Base-by-base conservation (phyloP, 2,797 vertebrate genomes). In the Pteronotus mesoamericanus region DNA sequence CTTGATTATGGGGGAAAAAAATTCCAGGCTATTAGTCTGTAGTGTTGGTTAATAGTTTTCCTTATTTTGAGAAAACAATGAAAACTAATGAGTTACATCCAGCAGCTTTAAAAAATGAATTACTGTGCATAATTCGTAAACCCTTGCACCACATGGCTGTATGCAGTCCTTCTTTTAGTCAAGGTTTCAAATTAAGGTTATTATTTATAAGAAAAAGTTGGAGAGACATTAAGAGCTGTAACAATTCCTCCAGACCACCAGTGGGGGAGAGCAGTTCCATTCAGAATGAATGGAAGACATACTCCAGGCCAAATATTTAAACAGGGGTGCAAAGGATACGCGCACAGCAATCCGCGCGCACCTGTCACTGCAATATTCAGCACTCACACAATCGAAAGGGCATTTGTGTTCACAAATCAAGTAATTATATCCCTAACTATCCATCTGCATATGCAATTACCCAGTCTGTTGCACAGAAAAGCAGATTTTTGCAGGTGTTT, bases 351-450 rank as follows among this genome's bases (percentile, higher is more conserved):
- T 97, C 93, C 2, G 1, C 91, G 95, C 3, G 89, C 97, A 97
- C 97, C 97, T 98, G 97, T 97, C 96, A 95, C 95, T 90, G 94
- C 94, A 93, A 96, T 95, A 97, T 91, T 94, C 95, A 96, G 95
- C 96, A 96, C 94, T 95, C 95, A 90, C 96, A 98, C 97, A 97
- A 98, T 95, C 69, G 94, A 97, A 97, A 97, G 97, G 97, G 97
- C 97, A 98, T 98, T 98, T 97, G 95, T 97, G 97, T 97, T 97
- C 97, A 98, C 97, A 98, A 98, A 98, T 98, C 97, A 97, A 97
- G 97, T 97, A 97, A 98, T 98, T 98, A 98, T 91, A 97, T 97
- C 96, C 96, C 97, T 97, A 96, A 97, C 97, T 97, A 96, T 95
- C 97, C 97, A 98, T 98, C 97, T 98, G 97, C 97, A 97, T 90